These are phyloP conservation scores for Pseudocheirus occidentalis DNA, from an alignment of 2,797 vertebrate genomes.

Conservation along the genomic window DNA sequence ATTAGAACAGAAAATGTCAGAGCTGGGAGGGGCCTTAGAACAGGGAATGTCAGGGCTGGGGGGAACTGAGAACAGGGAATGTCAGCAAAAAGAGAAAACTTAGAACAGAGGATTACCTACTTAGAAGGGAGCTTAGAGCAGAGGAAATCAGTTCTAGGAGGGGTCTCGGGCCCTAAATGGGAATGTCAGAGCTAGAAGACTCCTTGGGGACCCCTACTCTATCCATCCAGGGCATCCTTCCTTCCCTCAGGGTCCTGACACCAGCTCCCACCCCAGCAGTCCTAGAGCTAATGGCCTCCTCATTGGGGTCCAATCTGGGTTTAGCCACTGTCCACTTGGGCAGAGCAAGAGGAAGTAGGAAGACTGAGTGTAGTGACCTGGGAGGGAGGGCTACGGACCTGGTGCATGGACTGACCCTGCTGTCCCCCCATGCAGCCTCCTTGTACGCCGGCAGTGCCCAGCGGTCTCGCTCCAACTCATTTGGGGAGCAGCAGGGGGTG, in stretches of 20 bases:
- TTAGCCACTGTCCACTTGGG: neutral
- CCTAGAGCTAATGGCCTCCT: neutral
- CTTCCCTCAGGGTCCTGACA: neutral
- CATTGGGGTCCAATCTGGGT: neutral
- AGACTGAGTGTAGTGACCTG: neutral
- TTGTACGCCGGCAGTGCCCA: slow-evolving; percentile 62
- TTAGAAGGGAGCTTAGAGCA: neutral
- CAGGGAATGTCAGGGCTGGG: neutral
- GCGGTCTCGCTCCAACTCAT: slow-evolving; percentile 90
- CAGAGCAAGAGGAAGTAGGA: neutral
- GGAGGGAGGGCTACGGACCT: neutral
- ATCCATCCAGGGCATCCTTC: neutral
- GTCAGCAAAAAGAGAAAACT: too few relatives aligned
- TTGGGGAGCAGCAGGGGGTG: slow-evolving; percentile 86
- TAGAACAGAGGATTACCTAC: neutral
- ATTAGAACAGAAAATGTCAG: neutral
- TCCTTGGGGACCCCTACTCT: neutral
- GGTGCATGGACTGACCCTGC: neutral
- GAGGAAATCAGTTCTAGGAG: neutral
- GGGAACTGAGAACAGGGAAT: too few relatives aligned
- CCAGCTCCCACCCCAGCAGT: neutral
- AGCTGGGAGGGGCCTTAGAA: neutral
- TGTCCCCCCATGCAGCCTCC: slow-evolving; percentile 77
- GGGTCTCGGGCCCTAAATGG: neutral
- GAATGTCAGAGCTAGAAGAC: neutral